Evolutionary conservation across 1,140 invertebrate genomes (phyloP).

Genomic region (Calephelis nemesis): DNA sequence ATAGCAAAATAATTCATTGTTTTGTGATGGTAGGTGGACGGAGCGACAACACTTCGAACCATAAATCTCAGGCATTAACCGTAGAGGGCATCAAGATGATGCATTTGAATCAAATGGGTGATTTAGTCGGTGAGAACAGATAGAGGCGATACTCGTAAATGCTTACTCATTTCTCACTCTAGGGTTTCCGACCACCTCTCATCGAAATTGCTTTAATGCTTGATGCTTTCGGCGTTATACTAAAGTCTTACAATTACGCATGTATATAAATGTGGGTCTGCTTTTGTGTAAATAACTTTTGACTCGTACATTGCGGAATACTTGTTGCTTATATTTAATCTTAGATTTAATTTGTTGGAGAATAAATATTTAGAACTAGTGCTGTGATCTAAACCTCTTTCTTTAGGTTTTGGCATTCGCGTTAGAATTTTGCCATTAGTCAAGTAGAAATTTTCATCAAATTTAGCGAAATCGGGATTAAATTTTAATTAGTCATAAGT

Average conservation of each 20-base stretch:
- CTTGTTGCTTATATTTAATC: no score
- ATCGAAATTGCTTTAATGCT: conserved; percentile 51
- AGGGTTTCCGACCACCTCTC: conserved; percentile 71
- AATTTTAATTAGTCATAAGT: no score
- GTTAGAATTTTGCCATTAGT: no score
- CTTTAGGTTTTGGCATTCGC: no score
- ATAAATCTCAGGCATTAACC: conserved; percentile 47
- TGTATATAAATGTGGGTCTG: neutral
- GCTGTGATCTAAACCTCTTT: no score
- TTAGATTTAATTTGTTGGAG: no score
- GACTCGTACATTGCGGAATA: no score
- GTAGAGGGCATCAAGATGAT: conserved; percentile 64
- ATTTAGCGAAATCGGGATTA: no score
- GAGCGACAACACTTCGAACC: conserved; percentile 50
- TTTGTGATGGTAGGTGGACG: conserved; percentile 72
- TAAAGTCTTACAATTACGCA: no score
- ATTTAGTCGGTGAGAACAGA: conserved; percentile 67
- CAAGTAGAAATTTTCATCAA: no score
- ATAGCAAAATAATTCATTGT: conserved; percentile 16
- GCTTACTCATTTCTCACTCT: conserved; percentile 50
- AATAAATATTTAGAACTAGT: no score
- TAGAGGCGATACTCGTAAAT: conserved; percentile 37
- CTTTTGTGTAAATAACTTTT: no score
- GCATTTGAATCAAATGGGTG: conserved; percentile 72
- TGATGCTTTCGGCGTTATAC: conserved; percentile 35